Evolutionary conservation across 1,140 invertebrate genomes (phyloP), one percentile per base, ranked within the genome.

Genomic region (Macrobrachium nipponense): DNA sequence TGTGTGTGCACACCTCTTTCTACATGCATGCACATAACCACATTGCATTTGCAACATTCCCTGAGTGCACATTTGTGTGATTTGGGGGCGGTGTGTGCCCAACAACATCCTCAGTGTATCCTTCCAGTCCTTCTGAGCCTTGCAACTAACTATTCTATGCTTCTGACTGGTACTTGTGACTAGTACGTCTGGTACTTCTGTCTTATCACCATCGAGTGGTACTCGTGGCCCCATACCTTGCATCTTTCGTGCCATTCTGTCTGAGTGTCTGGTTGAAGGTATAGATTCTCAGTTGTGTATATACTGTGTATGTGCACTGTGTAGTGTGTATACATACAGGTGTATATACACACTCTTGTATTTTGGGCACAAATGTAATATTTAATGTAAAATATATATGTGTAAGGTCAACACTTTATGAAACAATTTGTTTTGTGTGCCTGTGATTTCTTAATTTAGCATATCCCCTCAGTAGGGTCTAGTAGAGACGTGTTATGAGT

Each of bases 321-420:
- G 79, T 79, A 83, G 83, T 85, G 79, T 79, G 76, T 75, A 78
- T 75, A 85, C 77, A 70, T 75, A 44, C 66, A 60, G 18, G 70
- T 85, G 79, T 80, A 85, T 85, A 85, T 77, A 80, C 60, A 64
- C 79, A 85, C 76, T 85, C 83, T 60, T 85, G 83, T 85, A 85
- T 85, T 82, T 80, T 85, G 83, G 83, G 83, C 83, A 85, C 83
- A 85, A 85, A 85, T 85, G 66, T 85, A 85, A 79, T 43, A 85
- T 85, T 85, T 85, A 85, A 80, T 85, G 83, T 79, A 80, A 79
- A 85, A 62, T 36, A 70, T 79, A 85, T 20, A 73, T 79, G 83
- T 85, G 83, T 85, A 85, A 85, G 83, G 83, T 85, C 83, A 85
- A 85, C 77, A 79, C 72, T 85, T 85, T 61, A 62, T 85, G 51